Conservation (phyloP, 2,888 invertebrate genomes). For the Conops quadrifasciatus region DNA sequence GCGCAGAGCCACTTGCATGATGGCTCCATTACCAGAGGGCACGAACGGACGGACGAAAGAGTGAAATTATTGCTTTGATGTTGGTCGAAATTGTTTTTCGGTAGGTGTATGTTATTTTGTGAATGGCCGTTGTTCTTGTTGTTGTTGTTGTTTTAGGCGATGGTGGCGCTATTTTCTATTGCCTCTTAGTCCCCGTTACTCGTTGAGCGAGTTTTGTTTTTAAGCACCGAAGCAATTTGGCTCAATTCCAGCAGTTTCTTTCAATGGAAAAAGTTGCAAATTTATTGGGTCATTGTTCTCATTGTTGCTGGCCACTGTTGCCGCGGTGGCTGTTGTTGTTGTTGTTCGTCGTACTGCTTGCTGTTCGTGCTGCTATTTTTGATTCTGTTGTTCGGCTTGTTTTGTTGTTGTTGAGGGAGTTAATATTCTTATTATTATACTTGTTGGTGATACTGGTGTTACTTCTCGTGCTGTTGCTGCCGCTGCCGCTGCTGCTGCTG, state of each 20-base stretch:
- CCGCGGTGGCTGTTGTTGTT: not conserved
- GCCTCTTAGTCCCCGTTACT: not conserved
- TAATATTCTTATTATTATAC: constrained; percentile 21
- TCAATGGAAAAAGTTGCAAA: constrained; percentile 31
- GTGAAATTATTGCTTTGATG: constrained; percentile 30
- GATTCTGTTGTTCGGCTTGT: constrained; percentile 5
- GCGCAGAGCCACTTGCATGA: no score
- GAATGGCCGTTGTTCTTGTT: not conserved
- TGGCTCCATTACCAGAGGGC: not conserved
- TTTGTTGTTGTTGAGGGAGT: constrained; percentile 6
- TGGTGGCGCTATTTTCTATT: not conserved
- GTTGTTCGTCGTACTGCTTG: not conserved
- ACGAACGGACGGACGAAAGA: not conserved
- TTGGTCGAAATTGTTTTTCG: not conserved
- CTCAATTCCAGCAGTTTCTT: constrained; percentile 34
- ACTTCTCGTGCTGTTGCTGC: not conserved
- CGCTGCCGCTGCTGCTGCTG: not conserved
- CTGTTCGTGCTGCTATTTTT: not conserved
- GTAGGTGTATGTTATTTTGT: not conserved
- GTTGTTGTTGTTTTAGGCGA: not conserved
- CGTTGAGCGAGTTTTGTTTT: constrained; percentile 26
- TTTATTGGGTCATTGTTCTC: constrained; percentile 36
- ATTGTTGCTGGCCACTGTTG: not conserved
- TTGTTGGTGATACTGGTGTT: not conserved
- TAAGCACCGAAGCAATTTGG: constrained; percentile 35